Conservation (phyloP, 2,888 invertebrate species). For the Xanthia togata region DNA sequence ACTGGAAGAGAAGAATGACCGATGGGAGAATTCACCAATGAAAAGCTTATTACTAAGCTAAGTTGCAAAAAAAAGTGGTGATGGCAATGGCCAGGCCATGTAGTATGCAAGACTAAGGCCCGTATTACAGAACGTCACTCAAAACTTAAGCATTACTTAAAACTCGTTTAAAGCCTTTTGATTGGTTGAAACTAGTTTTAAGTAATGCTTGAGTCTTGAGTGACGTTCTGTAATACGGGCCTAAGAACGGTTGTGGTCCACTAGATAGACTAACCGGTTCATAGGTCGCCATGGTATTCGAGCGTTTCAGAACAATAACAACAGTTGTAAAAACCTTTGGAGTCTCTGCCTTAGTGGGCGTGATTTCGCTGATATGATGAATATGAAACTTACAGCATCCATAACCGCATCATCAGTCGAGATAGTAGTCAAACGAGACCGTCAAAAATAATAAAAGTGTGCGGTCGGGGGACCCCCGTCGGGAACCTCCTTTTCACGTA, state of each 20-base stretch:
- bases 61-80: neutral
- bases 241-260: too few species aligned
- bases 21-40: neutral
- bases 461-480: too few species aligned
- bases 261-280: neutral
- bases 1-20: neutral
- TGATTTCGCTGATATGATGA: neutral
- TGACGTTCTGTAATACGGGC: too few species aligned
- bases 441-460: neutral
- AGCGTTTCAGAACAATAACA: neutral
- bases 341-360: neutral
- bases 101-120: neutral
- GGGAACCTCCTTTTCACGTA: too few species aligned
- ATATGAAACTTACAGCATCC: neutral
- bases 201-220: too few species aligned
- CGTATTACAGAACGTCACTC: too few species aligned
- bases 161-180: too few species aligned
- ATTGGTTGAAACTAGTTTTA: too few species aligned
- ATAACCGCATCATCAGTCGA: neutral
- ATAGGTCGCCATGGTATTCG: neutral
- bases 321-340: neutral
- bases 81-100: neutral
- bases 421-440: neutral
- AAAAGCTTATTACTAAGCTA: neutral
- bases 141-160: too few species aligned